A percentile compares a stretch with the other conserved stretches of the same genome.
Conservation (phyloP, 1,140 invertebrate species). For the Trichonephila clavipes region DNA sequence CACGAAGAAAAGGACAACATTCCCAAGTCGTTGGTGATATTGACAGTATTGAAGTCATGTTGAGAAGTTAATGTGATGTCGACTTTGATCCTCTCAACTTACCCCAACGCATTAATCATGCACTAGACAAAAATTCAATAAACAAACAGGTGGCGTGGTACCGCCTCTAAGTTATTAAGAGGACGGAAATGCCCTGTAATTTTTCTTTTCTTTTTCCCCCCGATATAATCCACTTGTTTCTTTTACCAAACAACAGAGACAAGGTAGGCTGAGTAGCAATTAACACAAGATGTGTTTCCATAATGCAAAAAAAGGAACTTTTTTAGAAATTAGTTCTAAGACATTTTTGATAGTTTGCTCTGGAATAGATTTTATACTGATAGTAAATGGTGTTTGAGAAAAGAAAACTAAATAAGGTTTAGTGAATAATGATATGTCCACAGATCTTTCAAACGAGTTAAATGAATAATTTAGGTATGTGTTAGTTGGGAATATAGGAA, state of each 20-base stretch:
- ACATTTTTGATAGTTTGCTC: neutral
- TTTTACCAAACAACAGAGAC: neutral
- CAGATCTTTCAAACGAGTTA: no score
- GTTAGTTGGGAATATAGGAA: no score
- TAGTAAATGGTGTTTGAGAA: neutral
- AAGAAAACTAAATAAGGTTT: neutral
- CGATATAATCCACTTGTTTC: constrained; percentile 1
- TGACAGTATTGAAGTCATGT: neutral
- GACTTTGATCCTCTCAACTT: neutral
- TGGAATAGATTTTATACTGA: neutral
- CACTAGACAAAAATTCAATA: constrained; percentile 19
- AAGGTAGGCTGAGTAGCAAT: neutral
- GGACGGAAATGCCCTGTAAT: neutral
- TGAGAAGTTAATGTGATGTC: neutral
- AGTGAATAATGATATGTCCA: neutral
- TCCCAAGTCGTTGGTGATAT: neutral
- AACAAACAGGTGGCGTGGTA: constrained; percentile 1
- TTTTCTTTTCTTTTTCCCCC: neutral
- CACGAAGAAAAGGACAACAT: neutral
- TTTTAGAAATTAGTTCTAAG: neutral
- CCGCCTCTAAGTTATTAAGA: neutral
- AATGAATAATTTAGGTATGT: no score
- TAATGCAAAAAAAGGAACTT: neutral
- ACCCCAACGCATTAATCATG: neutral
- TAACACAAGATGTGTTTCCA: neutral